Percentiles rank a stretch among this genome's conserved stretches.
These are phyloP conservation scores for Lucilia sericata DNA, from an alignment of 1,140 invertebrate species.

Conservation along the genomic window DNA sequence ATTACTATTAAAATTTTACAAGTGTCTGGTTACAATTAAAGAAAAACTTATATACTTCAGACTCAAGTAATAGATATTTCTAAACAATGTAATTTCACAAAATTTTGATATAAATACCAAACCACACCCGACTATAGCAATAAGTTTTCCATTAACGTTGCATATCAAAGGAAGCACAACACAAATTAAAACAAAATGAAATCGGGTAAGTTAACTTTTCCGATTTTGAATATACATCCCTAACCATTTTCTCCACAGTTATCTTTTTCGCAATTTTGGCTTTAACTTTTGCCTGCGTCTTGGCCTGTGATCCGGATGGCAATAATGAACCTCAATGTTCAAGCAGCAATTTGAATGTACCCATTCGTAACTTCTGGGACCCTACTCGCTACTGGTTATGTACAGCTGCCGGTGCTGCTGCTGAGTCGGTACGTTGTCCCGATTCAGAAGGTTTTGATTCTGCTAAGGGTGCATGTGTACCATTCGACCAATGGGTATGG, in stretches of 20 bases:
- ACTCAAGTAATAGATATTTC: no score
- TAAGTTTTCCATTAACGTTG: no score
- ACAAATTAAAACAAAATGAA: not conserved
- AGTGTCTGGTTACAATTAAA: no score
- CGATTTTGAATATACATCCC: not conserved
- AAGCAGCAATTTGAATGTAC: not conserved
- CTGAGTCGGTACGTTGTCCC: conserved; percentile 9
- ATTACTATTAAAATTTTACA: no score
- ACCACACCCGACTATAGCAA: no score
- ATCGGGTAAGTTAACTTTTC: not conserved
- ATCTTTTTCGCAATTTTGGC: not conserved
- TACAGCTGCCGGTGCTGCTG: not conserved
- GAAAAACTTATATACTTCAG: no score
- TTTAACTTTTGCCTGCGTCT: not conserved
- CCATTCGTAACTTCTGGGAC: conserved; percentile 33
- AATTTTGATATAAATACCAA: no score
- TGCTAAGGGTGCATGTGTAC: not conserved
- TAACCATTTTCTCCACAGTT: no score
- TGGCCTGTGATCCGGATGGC: conserved; percentile 17
- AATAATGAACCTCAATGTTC: conserved; percentile 10
- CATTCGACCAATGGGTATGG: not conserved
- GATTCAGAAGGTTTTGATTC: not conserved
- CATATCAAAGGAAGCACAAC: not conserved
- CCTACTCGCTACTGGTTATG: not conserved
- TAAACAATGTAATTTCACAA: no score